Conservation (phyloP, 35 echinoderm and acorn worm species). For the Anneissia japonica region DNA sequence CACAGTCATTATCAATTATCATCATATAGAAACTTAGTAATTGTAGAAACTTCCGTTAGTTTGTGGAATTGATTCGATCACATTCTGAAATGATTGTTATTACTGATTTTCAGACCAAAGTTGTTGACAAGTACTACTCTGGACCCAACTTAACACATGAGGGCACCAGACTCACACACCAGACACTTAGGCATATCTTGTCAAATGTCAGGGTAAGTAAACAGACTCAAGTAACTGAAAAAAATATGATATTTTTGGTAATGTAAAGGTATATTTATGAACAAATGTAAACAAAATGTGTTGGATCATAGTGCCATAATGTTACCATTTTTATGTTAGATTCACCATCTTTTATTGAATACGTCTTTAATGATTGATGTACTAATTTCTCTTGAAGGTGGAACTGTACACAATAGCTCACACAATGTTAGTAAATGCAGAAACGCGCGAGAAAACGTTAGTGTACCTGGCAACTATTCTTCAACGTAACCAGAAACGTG, state of each 20-base stretch:
- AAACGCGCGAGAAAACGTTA: constrained; percentile 73
- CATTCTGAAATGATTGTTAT: neutral
- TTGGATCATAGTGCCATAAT: too few species aligned
- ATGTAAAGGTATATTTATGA: too few species aligned
- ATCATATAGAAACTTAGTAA: too few species aligned
- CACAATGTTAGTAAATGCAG: constrained; percentile 71
- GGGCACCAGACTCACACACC: constrained; percentile 37
- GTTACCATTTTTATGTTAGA: too few species aligned
- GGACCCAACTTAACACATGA: constrained; percentile 47
- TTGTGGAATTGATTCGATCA: neutral
- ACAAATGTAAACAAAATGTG: too few species aligned
- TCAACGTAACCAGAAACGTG: constrained; percentile 80
- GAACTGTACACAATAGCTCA: constrained; percentile 78
- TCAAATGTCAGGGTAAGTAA: neutral
- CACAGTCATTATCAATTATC: too few species aligned
- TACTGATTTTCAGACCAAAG: constrained; percentile 41
- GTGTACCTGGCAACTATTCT: constrained; percentile 51
- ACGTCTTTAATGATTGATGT: neutral
- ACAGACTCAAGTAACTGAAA: too few species aligned
- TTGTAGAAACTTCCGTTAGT: too few species aligned
- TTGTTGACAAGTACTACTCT: constrained; percentile 87
- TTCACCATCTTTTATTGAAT: neutral
- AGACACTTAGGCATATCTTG: neutral
- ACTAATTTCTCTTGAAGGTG: constrained; percentile 32
- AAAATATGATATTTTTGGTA: too few species aligned